Percentiles rank a stretch among this genome's conserved stretches.
phyloP scores from a whole-genome alignment of 2,888 invertebrate species.

The Nymphalis polychloros region DNA sequence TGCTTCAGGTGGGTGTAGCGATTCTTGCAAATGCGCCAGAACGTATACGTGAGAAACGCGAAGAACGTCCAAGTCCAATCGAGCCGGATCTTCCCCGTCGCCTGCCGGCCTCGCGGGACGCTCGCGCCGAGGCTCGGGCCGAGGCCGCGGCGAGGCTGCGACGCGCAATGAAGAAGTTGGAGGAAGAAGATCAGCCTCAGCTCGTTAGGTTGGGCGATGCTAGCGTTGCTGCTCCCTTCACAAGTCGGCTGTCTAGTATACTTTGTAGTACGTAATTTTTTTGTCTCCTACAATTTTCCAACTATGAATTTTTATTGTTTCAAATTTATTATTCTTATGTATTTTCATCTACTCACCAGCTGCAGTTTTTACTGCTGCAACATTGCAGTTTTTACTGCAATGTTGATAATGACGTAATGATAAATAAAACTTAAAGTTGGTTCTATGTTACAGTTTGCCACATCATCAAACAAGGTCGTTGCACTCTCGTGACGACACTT shows the following conservation, averaged over 20 bases:
- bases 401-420: not conserved
- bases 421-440: not conserved
- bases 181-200: slow-evolving; percentile 92
- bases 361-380: too few species aligned
- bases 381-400: not conserved
- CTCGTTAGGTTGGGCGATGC: slow-evolving; percentile 98
- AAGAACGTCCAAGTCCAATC: slow-evolving; percentile 84
- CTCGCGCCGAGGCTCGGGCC: slow-evolving; percentile 60
- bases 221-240: slow-evolving; percentile 99
- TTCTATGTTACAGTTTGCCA: slow-evolving; percentile 90
- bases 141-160: slow-evolving; percentile 80
- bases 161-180: slow-evolving; percentile 90
- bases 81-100: slow-evolving; percentile 81
- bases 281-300: not conserved
- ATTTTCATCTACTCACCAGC: not conserved
- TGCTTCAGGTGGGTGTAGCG: slow-evolving; percentile 88
- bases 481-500: slow-evolving; percentile 98
- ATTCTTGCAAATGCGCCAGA: slow-evolving; percentile 88
- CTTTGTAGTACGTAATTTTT: slow-evolving; percentile 89
- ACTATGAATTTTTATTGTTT: too few species aligned
- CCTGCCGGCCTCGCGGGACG: slow-evolving; percentile 41
- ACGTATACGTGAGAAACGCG: slow-evolving; percentile 77
- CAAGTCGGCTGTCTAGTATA: slow-evolving; percentile 97
- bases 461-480: slow-evolving; percentile 99
- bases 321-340: not conserved